phyloP scores from a whole-genome alignment of 2,888 invertebrate species.

The Camponotus fellah region DNA sequence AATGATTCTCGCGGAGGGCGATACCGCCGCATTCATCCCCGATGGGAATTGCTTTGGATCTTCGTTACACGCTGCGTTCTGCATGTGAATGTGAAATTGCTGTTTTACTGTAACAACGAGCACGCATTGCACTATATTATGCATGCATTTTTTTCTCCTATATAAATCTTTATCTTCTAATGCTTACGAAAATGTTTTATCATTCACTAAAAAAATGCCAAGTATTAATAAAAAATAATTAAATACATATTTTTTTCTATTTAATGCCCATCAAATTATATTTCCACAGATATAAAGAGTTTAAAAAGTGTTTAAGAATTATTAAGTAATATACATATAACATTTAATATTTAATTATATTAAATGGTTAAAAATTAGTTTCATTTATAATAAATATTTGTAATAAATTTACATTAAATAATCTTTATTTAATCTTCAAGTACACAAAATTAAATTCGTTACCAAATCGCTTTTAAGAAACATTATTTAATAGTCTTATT shows the following conservation, averaged over 20 bases:
- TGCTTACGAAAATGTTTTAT: neutral
- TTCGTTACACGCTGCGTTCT: neutral
- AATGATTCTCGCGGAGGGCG: conserved; percentile 72
- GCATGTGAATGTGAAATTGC: conserved; percentile 4
- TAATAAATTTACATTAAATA: neutral
- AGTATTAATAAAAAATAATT: conserved; percentile 1
- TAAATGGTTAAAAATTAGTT: neutral
- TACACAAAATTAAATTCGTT: conserved; percentile 11
- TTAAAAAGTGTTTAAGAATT: neutral
- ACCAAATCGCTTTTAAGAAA: neutral
- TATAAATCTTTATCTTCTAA: neutral
- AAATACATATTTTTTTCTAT: neutral
- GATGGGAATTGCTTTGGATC: conserved; percentile 29
- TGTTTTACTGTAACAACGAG: neutral
- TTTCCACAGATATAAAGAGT: neutral
- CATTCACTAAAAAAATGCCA: neutral
- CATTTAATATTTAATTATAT: too few relatives aligned
- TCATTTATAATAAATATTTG: neutral
- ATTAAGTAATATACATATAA: too few relatives aligned
- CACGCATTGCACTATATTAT: neutral
- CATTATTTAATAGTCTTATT: neutral
- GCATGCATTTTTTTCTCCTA: neutral
- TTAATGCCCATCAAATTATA: neutral
- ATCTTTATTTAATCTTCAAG: neutral
- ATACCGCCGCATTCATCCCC: conserved; percentile 25